These are phyloP conservation scores for Tiliacea citrago DNA, from an alignment of 2,888 invertebrate genomes.

Conservation along the genomic window DNA sequence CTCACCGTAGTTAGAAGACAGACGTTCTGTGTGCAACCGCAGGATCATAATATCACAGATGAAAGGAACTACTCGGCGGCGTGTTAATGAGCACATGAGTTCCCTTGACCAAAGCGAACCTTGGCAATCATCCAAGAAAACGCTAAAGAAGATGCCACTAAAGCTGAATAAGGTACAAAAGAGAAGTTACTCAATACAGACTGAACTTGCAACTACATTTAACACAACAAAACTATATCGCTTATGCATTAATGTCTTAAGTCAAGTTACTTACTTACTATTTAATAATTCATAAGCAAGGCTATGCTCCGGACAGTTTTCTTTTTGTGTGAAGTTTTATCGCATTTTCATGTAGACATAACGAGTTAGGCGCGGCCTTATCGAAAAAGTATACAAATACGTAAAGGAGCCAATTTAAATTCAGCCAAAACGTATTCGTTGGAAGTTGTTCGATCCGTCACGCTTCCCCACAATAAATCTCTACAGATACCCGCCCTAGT, in stretches of 20 bases:
- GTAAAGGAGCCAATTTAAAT: slow-evolving; percentile 83
- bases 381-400: slow-evolving; percentile 69
- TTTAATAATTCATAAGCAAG: slow-evolving; percentile 66
- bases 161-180: slow-evolving; percentile 48
- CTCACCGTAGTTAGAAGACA: slow-evolving; percentile 24
- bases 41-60: slow-evolving; percentile 53
- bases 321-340: slow-evolving; percentile 58
- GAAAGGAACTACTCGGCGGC: slow-evolving; percentile 55
- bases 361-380: slow-evolving; percentile 62
- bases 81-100: slow-evolving; percentile 59
- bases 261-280: slow-evolving; percentile 47
- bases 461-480: slow-evolving; percentile 87
- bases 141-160: slow-evolving; percentile 50
- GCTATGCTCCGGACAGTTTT: slow-evolving; percentile 36
- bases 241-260: slow-evolving; percentile 51
- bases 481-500: slow-evolving; percentile 82
- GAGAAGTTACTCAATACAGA: slow-evolving; percentile 37
- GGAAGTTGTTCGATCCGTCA: slow-evolving; percentile 87
- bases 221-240: slow-evolving; percentile 53
- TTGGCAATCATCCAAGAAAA: slow-evolving; percentile 55
- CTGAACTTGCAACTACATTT: slow-evolving; percentile 46
- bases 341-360: slow-evolving; percentile 63
- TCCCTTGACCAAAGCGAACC: slow-evolving; percentile 56
- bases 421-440: slow-evolving; percentile 78
- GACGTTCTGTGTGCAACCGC: slow-evolving; percentile 36